A percentile compares a stretch with the other conserved stretches of the same genome.
phyloP scores from a whole-genome alignment of 2,113 vertebrate species.

The Scortum barcoo region DNA sequence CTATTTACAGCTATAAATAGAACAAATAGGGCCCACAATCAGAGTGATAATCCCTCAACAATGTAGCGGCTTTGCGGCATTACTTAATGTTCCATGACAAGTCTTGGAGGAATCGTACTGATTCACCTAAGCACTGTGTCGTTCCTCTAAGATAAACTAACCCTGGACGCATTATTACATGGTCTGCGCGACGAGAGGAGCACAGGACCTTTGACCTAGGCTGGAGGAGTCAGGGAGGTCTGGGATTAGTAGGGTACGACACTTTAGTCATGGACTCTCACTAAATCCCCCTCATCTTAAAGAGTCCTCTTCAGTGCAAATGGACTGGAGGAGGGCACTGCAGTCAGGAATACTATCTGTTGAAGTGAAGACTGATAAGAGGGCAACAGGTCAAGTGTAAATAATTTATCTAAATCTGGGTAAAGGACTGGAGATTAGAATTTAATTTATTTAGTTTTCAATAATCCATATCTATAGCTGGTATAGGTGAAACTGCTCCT shows the following conservation, averaged over 20 bases:
- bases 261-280: constrained; percentile 53
- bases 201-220: constrained; percentile 67
- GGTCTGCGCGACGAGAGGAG: constrained; percentile 25
- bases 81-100: constrained; percentile 47
- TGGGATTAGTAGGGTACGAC: constrained; percentile 65
- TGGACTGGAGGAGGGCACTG: neutral
- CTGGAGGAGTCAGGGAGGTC: constrained; percentile 43
- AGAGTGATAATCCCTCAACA: constrained; percentile 70
- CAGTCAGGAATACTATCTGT: constrained; percentile 14
- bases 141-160: constrained; percentile 42
- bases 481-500: no score
- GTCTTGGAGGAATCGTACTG: constrained; percentile 42
- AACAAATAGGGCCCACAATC: constrained; percentile 66
- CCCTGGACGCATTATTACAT: constrained; percentile 13
- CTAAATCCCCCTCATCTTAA: constrained; percentile 38
- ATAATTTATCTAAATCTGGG: constrained; percentile 6
- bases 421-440: neutral
- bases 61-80: constrained; percentile 56
- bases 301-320: constrained; percentile 25
- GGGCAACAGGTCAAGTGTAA: constrained; percentile 21
- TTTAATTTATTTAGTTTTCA: neutral
- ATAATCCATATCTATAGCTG: neutral
- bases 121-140: constrained; percentile 37
- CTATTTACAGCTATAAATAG: constrained; percentile 76
- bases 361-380: neutral